Conservation (phyloP, 1,140 invertebrate genomes). For the Calephelis nemesis region DNA sequence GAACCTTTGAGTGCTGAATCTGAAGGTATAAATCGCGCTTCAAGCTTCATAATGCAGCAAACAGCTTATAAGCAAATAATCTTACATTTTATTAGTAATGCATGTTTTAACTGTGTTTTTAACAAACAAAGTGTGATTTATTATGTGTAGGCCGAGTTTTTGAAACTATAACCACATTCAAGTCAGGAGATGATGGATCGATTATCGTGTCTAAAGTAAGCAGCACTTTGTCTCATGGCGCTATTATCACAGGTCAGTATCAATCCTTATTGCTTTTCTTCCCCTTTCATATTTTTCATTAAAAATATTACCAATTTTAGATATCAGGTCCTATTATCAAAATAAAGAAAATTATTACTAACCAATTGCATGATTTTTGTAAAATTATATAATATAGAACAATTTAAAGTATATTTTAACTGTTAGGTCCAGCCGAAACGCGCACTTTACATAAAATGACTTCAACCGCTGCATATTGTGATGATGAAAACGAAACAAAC, state of each 20-base stretch:
- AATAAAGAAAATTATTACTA: neutral
- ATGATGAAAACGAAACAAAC: slow-evolving; percentile 67
- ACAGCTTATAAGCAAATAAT: slow-evolving; percentile 60
- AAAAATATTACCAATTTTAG: neutral
- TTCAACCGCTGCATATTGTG: slow-evolving; percentile 80
- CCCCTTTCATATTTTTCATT: slow-evolving; percentile 33
- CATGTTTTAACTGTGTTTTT: slow-evolving; percentile 72
- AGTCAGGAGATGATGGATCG: slow-evolving; percentile 80
- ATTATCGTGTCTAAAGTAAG: slow-evolving; percentile 83
- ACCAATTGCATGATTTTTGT: slow-evolving; percentile 2
- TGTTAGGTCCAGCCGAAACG: slow-evolving; percentile 83
- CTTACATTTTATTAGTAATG: slow-evolving; percentile 61
- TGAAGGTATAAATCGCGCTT: slow-evolving; percentile 74
- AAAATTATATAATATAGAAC: neutral
- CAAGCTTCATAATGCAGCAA: slow-evolving; percentile 59
- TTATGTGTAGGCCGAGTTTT: slow-evolving; percentile 77
- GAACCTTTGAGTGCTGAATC: slow-evolving; percentile 72
- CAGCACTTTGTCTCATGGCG: slow-evolving; percentile 81
- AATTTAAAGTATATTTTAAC: slow-evolving; percentile 67
- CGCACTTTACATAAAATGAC: slow-evolving; percentile 84
- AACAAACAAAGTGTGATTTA: slow-evolving; percentile 73
- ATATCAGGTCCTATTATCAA: neutral
- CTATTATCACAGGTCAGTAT: slow-evolving; percentile 82
- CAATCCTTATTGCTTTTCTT: slow-evolving; percentile 55
- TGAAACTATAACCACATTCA: slow-evolving; percentile 82